Percentiles rank a stretch among this genome's conserved stretches.
Conservation (phyloP, 2,113 vertebrate species). For the Acinonyx jubatus region DNA sequence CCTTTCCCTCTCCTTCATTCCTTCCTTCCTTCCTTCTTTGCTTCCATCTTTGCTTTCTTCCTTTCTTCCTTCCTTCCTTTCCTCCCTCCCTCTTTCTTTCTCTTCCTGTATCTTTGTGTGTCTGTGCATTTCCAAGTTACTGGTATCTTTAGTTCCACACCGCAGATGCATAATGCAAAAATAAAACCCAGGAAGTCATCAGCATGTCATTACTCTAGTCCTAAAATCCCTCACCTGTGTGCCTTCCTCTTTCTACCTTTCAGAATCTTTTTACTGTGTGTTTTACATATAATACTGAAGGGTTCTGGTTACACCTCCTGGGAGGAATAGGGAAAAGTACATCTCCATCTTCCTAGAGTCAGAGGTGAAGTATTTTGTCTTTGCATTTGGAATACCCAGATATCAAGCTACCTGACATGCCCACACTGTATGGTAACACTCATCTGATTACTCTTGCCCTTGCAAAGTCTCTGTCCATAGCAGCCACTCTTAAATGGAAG, state of each 20-base stretch:
- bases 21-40: background rate
- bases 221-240: background rate
- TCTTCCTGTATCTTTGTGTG: background rate
- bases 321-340: background rate
- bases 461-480: background rate
- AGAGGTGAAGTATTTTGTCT: background rate
- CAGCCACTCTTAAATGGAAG: background rate
- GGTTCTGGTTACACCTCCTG: background rate
- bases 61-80: too few relatives aligned
- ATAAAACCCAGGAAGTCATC: background rate
- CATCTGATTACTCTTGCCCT: background rate
- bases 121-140: background rate
- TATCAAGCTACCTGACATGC: background rate
- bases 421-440: background rate
- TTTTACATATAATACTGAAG: background rate
- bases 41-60: background rate
- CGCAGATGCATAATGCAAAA: background rate
- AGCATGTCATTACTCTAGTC: background rate
- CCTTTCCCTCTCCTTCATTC: too few relatives aligned
- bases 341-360: background rate
- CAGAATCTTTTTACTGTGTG: background rate
- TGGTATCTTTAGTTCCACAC: background rate
- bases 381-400: background rate
- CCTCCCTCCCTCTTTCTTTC: too few relatives aligned
- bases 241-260: background rate